Conservation (phyloP, 2,888 invertebrate species). For the Apamea epomidion region DNA sequence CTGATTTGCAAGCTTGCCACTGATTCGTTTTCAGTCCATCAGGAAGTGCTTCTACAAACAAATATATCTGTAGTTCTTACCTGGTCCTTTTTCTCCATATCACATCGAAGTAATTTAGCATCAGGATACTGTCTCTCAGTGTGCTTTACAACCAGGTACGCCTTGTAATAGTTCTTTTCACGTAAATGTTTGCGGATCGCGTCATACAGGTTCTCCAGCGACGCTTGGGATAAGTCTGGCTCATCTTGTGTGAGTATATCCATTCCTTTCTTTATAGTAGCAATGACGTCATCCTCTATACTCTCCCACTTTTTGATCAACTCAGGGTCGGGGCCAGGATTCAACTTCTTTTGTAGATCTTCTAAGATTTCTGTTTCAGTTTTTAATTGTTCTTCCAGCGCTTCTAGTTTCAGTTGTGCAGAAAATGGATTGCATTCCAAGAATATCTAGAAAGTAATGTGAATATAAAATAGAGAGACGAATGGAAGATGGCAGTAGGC, state of each 20-base stretch:
- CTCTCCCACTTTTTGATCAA: conserved; percentile 88
- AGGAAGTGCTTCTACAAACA: not conserved
- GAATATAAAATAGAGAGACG: not conserved
- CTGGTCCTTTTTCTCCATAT: conserved; percentile 88
- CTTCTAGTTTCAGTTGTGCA: conserved; percentile 91
- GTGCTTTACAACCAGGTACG: conserved; percentile 87
- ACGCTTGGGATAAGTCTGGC: conserved; percentile 84
- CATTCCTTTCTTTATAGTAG: conserved; percentile 87
- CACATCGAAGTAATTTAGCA: conserved; percentile 85
- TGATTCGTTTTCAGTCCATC: not conserved
- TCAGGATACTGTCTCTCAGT: conserved; percentile 87
- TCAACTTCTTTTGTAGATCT: conserved; percentile 89
- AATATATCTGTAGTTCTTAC: conserved; percentile 66
- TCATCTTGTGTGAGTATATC: conserved; percentile 87
- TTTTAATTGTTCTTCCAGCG: conserved; percentile 91
- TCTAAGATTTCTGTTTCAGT: conserved; percentile 92
- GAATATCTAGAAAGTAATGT: conserved; percentile 89
- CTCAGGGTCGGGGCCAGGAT: conserved; percentile 85
- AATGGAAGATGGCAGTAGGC: not conserved
- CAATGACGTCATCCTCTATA: conserved; percentile 88
- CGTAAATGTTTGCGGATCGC: conserved; percentile 84
- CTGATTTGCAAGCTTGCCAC: not conserved
- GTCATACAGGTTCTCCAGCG: conserved; percentile 84
- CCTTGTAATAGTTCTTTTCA: conserved; percentile 88
- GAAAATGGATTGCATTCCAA: conserved; percentile 96